phyloP scores from a whole-genome alignment of 2,888 invertebrate species.

The Autographa gamma region DNA sequence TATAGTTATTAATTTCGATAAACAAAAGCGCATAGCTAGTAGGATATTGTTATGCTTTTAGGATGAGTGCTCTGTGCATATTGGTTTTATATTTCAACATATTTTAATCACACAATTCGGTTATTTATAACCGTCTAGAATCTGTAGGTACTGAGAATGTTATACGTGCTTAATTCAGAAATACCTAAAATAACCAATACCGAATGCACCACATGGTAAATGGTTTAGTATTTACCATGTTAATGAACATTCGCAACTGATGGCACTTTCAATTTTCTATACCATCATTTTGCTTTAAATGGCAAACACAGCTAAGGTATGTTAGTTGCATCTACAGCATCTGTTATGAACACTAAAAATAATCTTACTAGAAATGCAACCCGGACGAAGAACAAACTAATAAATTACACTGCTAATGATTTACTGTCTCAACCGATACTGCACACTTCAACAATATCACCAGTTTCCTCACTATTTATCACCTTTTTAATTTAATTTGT shows the following conservation, averaged over 20 bases:
- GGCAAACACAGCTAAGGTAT: conserved; percentile 26
- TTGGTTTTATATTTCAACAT: too few relatives aligned
- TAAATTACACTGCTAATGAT: conserved; percentile 45
- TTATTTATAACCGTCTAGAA: too few relatives aligned
- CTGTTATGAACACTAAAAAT: conserved; percentile 27
- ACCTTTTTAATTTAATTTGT: conserved; percentile 23
- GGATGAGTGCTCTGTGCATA: too few relatives aligned
- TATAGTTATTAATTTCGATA: too few relatives aligned
- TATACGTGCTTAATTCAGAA: too few relatives aligned
- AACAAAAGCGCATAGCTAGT: too few relatives aligned
- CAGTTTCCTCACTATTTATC: conserved; percentile 25
- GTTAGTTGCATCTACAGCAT: conserved; percentile 17
- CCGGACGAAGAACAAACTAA: conserved; percentile 23
- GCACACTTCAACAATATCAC: conserved; percentile 29
- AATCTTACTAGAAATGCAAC: conserved; percentile 28
- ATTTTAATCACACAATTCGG: too few relatives aligned
- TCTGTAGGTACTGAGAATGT: too few relatives aligned
- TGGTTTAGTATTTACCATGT: neutral
- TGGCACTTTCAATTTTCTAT: conserved; percentile 14
- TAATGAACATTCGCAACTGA: conserved; percentile 18
- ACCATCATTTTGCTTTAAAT: conserved; percentile 24
- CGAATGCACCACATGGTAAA: too few relatives aligned
- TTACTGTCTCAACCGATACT: conserved; percentile 29
- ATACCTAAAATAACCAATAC: too few relatives aligned
- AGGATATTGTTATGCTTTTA: too few relatives aligned